Evolutionary conservation across 2,888 invertebrate species (phyloP), one percentile per base, ranked within the genome.

Genomic region (Cerastis rubricosa): DNA sequence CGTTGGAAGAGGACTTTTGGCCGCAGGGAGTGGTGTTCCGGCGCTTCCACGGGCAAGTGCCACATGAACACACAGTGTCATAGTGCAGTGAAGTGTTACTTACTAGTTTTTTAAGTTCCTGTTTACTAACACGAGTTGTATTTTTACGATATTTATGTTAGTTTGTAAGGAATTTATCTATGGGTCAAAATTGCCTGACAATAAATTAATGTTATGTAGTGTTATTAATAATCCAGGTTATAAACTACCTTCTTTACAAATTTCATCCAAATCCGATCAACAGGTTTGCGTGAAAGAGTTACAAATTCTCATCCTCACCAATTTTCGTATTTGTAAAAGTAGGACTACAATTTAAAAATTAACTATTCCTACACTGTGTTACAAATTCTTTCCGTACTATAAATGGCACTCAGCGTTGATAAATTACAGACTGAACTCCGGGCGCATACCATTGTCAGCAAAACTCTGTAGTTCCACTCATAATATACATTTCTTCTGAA

Each of bases 371-470:
- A 19, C 54, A 6, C 69, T 73, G 72, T 66, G 83, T 8, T 17
- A 11, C 4, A n/a, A 35, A 70, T 66, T 83, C 17, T 61, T 57
- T 2, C n/a, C 19, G 35, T 9, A 29, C 57, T 71, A 84, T 74
- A 70, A 22, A 65, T 71, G 64, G 9, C 45, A 47, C 49, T 57
- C 64, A 25, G 29, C n/a, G 47, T 67, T 85, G 75, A 75, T 66
- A 57, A 74, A 66, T 69, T 57, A 51, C 59, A 40, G 45, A 57
- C 51, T 69, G n/a, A 57, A 75, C 75, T 64, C 67, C n/a, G 29
- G 35, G 40, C 12, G 35, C 45, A n/a, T 22, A 61, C 25, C 40
- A 43, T 61, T 66, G 51, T 74, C 35, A 54, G 45, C 7, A 17
- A 47, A 67, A 64, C 64, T 61, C 29, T 64, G 74, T 43, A 71